Evolutionary conservation across 2,113 vertebrate genomes (phyloP).

Genomic region (Onychostruthus taczanowskii): DNA sequence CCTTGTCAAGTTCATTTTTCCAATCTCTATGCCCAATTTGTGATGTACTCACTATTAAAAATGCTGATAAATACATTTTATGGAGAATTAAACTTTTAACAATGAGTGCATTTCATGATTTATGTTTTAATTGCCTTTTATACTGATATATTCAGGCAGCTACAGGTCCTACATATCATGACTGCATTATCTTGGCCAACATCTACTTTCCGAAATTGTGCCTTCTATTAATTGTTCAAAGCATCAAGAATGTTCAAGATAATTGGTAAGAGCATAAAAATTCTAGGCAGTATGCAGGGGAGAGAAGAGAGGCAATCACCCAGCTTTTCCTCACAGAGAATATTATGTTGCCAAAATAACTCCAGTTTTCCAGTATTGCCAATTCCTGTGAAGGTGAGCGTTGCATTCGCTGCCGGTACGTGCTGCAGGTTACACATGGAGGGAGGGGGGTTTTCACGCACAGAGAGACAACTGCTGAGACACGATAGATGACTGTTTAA

Average conservation of each 20-base stretch:
- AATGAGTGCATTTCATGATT: background rate
- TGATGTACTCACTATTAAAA: background rate
- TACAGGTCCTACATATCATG: background rate
- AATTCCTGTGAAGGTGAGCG: background rate
- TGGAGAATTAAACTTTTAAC: background rate
- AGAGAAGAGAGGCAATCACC: background rate
- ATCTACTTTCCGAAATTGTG: background rate
- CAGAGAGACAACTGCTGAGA: background rate
- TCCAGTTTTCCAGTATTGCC: background rate
- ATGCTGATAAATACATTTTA: background rate
- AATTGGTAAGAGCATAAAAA: background rate
- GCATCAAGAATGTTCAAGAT: background rate
- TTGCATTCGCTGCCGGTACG: background rate
- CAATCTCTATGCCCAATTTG: background rate
- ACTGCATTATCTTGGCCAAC: background rate
- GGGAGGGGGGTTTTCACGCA: background rate
- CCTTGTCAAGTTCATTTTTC: slow-evolving; percentile 18
- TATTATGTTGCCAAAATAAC: background rate
- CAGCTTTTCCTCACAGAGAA: background rate
- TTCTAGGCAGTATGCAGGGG: background rate
- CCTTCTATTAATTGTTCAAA: background rate
- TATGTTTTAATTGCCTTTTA: background rate
- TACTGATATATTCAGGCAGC: background rate
- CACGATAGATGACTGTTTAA: slow-evolving; percentile 10
- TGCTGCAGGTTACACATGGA: background rate